Evolutionary conservation across 2,888 invertebrate genomes (phyloP).

Genomic region (Trilocha varians): DNA sequence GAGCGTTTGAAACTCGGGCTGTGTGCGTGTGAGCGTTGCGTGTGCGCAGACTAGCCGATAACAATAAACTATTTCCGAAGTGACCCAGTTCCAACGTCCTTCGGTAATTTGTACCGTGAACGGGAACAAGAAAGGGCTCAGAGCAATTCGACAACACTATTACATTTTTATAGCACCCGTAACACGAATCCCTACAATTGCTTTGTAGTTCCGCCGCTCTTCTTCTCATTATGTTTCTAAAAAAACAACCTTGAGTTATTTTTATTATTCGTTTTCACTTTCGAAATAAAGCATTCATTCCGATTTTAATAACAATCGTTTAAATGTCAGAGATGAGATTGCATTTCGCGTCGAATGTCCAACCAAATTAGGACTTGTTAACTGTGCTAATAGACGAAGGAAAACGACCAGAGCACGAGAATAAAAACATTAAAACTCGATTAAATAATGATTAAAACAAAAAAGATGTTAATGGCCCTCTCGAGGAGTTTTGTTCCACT

Average conservation of each 20-base stretch:
- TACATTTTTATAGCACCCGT: constrained; percentile 40
- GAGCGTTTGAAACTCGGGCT: constrained; percentile 56
- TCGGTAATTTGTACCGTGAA: constrained; percentile 68
- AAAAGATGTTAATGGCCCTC: constrained; percentile 43
- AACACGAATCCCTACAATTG: constrained; percentile 37
- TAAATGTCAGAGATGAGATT: constrained; percentile 26
- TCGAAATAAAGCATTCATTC: not conserved
- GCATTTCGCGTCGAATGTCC: constrained; percentile 19
- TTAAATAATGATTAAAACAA: constrained; percentile 48
- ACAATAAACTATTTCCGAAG: constrained; percentile 75
- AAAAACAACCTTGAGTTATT: constrained; percentile 3
- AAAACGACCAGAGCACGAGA: constrained; percentile 27
- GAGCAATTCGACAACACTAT: constrained; percentile 51
- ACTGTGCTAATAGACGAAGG: constrained; percentile 44
- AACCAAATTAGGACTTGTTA: constrained; percentile 40
- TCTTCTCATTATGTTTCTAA: constrained; percentile 21
- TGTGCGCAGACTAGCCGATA: constrained; percentile 68
- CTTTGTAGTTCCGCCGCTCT: constrained; percentile 34
- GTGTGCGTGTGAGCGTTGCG: constrained; percentile 53
- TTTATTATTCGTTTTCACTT: constrained; percentile 4
- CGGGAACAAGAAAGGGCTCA: constrained; percentile 71
- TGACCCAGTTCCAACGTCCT: constrained; percentile 72
- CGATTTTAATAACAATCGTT: constrained; percentile 3
- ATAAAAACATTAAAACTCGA: constrained; percentile 47
- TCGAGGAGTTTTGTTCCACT: constrained; percentile 32